These are phyloP conservation scores for Doryteuthis pealeii DNA, from an alignment of 1,140 invertebrate species.

Conservation along the genomic window DNA sequence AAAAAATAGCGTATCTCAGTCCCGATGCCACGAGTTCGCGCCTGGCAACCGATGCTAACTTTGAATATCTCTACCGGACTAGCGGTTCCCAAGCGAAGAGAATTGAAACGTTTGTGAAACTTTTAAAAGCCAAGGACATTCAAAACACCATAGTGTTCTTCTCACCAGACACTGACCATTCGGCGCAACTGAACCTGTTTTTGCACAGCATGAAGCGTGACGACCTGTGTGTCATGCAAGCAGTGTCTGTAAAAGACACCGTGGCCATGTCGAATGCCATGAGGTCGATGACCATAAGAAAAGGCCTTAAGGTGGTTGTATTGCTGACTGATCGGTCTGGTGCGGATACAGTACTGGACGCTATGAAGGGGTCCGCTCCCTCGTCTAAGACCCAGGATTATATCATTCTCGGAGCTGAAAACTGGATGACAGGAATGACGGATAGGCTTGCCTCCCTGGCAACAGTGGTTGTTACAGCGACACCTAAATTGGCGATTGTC, in stretches of 20 bases:
- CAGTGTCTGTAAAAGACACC: no score
- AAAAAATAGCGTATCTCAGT: conserved; percentile 63
- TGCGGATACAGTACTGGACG: background rate
- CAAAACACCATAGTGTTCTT: background rate
- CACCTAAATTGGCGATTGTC: no score
- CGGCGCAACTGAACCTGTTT: background rate
- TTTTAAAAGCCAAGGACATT: conserved; percentile 62
- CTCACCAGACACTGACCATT: background rate
- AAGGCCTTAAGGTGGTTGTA: background rate
- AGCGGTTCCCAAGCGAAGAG: conserved; percentile 78
- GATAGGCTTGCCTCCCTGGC: background rate
- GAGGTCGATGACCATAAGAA: no score
- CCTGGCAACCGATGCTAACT: conserved; percentile 73
- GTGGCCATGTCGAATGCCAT: no score
- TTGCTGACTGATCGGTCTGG: background rate
- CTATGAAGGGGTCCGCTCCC: no score
- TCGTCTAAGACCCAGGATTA: background rate
- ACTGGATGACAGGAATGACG: background rate
- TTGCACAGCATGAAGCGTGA: no score
- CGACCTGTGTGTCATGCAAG: no score
- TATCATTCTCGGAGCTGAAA: background rate
- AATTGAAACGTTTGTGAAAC: conserved; percentile 72
- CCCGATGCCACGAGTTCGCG: conserved; percentile 74
- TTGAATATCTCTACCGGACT: conserved; percentile 76
- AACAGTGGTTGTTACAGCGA: no score